A percentile compares a stretch with the other conserved stretches of the same genome.
phyloP scores from a whole-genome alignment of 2,113 vertebrate species.

The Mirza zaza region DNA sequence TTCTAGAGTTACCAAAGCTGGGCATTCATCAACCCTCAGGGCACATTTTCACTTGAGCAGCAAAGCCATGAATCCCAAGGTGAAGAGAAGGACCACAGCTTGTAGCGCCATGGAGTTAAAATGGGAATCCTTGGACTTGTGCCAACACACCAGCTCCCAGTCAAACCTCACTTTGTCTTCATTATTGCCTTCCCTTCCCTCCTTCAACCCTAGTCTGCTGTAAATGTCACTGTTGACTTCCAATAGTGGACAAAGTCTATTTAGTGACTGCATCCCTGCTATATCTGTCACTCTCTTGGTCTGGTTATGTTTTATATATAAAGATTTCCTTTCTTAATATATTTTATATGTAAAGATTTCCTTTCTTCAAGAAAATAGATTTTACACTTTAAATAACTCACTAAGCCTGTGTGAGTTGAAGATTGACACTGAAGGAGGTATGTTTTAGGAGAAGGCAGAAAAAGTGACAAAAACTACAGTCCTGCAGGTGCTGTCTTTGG shows the following conservation, averaged over 20 bases:
- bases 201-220: neutral
- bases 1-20: neutral
- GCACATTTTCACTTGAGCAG: neutral
- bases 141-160: neutral
- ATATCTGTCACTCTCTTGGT: neutral
- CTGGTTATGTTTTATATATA: neutral
- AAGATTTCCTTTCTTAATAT: constrained; percentile 36
- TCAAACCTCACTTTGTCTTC: neutral
- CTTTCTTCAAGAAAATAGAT: constrained; percentile 32
- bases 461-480: neutral
- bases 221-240: neutral
- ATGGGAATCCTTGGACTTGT: neutral
- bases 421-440: neutral
- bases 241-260: neutral
- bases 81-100: neutral
- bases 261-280: neutral
- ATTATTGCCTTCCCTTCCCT: neutral
- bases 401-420: neutral
- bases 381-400: constrained; percentile 44
- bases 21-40: neutral
- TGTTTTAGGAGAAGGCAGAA: constrained; percentile 25
- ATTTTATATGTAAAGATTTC: constrained; percentile 29
- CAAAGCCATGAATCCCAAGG: neutral
- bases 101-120: neutral
- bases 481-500: neutral